Percentiles rank a stretch among this genome's conserved stretches.
phyloP scores from a whole-genome alignment of 2,113 vertebrate species.

The Bubalus kerabau region DNA sequence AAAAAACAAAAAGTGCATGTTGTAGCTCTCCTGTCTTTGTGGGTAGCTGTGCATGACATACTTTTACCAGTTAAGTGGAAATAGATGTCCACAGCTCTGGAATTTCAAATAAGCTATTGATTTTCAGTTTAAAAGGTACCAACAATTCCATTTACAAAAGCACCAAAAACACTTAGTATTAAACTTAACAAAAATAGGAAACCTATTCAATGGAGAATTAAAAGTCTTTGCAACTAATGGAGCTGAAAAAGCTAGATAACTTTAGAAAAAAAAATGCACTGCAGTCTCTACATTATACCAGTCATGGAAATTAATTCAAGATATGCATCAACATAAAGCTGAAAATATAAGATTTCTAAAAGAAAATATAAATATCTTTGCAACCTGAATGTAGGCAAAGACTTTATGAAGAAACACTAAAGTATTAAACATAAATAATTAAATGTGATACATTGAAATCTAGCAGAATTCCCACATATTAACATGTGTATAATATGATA shows the following conservation, averaged over 20 bases:
- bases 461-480: not conserved
- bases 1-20: not conserved
- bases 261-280: not conserved
- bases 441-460: not conserved
- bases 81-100: not conserved
- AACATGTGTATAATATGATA: not conserved
- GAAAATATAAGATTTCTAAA: not conserved
- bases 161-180: not conserved
- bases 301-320: not conserved
- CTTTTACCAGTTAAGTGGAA: not conserved
- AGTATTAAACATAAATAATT: not conserved
- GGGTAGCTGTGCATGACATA: no score
- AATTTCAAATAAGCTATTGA: not conserved
- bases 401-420: not conserved
- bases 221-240: not conserved
- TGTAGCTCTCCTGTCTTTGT: not conserved
- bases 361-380: not conserved
- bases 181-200: not conserved
- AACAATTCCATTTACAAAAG: not conserved
- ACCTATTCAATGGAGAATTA: not conserved
- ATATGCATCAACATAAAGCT: not conserved
- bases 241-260: not conserved
- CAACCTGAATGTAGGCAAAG: not conserved
- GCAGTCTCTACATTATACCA: not conserved
- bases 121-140: not conserved